Evolutionary conservation across 2,888 invertebrate genomes (phyloP).

Genomic region (Nemapogon koenigi): DNA sequence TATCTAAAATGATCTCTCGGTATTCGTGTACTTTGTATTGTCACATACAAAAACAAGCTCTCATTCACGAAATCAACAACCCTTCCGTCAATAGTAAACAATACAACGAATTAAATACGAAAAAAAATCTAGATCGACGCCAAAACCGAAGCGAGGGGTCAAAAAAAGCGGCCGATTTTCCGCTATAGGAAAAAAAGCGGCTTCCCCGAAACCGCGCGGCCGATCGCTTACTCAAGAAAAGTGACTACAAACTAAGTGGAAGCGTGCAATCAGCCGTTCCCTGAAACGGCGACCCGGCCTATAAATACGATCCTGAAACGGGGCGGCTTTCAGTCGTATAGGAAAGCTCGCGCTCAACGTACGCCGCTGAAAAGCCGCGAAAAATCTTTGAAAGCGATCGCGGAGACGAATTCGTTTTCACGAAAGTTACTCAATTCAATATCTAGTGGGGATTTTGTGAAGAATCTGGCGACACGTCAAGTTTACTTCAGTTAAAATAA

Average conservation of each 20-base stretch:
- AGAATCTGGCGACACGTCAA: constrained; percentile 22
- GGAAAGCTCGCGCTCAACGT: constrained; percentile 38
- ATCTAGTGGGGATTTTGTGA: constrained; percentile 21
- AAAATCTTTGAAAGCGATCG: constrained; percentile 20
- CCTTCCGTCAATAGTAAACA: no score
- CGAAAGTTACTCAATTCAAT: constrained; percentile 20
- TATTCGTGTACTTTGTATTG: no score
- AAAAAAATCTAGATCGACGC: no score
- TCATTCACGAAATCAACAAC: no score
- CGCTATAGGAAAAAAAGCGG: no score
- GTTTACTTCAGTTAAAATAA: no score
- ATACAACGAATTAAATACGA: no score
- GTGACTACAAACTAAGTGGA: constrained; percentile 51
- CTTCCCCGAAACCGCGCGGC: background rate
- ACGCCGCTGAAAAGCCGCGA: constrained; percentile 37
- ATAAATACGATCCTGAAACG: constrained; percentile 54
- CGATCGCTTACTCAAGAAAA: no score
- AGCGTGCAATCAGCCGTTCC: constrained; percentile 26
- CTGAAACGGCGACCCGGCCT: constrained; percentile 30
- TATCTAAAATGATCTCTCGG: no score
- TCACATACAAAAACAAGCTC: no score
- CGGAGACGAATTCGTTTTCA: constrained; percentile 43
- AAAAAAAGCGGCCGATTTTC: no score
- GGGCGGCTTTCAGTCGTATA: constrained; percentile 49
- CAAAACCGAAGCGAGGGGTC: no score